Conservation (phyloP, 2,797 vertebrate species). For the Pangasius djambal region DNA sequence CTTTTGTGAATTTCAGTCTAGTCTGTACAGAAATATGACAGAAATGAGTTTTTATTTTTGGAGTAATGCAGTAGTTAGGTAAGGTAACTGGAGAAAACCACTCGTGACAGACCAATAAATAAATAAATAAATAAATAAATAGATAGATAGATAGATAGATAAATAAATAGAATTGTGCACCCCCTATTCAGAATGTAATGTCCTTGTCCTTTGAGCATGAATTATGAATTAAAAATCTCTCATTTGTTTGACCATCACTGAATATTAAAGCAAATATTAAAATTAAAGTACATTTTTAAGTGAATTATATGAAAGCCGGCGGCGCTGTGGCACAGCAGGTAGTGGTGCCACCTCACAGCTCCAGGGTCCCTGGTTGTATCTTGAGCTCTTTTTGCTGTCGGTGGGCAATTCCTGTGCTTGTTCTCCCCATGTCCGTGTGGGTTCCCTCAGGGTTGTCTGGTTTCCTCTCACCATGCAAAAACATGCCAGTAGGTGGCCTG, state of each 20-base stretch:
- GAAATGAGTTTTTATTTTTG: not conserved
- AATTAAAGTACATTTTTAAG: not conserved
- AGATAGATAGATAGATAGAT: too few species aligned
- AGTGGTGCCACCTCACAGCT: not conserved
- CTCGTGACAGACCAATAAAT: too few species aligned
- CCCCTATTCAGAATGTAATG: not conserved
- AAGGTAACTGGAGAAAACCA: not conserved
- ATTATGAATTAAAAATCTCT: not conserved
- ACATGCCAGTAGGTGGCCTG: not conserved
- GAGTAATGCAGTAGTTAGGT: not conserved
- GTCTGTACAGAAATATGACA: not conserved
- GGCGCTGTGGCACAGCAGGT: not conserved
- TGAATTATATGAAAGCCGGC: not conserved
- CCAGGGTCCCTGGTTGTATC: not conserved
- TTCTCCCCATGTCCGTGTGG: not conserved
- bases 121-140: not conserved
- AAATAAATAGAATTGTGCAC: too few species aligned
- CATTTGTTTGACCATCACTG: not conserved
- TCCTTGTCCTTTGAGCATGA: not conserved
- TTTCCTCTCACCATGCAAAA: not conserved
- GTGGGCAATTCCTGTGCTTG: not conserved
- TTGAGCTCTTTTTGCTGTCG: not conserved
- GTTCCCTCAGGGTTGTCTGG: not conserved
- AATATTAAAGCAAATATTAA: not conserved
- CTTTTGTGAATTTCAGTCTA: not conserved